A percentile compares a stretch with the other conserved stretches of the same genome.
phyloP scores from a whole-genome alignment of 2,113 vertebrate species.

The Perccottus glenii region DNA sequence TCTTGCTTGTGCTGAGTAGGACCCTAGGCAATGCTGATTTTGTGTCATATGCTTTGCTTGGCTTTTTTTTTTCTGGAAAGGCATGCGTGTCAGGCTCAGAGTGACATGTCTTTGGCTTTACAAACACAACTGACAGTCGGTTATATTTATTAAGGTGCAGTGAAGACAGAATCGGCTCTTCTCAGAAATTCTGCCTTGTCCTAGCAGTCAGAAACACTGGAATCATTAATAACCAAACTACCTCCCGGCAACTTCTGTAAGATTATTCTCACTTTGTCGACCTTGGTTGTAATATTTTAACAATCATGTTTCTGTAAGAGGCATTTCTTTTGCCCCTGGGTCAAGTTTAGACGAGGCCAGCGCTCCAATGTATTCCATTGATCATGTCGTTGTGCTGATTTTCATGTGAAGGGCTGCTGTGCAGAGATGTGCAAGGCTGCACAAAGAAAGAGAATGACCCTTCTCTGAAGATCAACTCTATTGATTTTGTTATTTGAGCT shows the following conservation, averaged over 20 bases:
- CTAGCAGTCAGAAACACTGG: background rate
- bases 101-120: conserved; percentile 47
- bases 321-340: conserved; percentile 41
- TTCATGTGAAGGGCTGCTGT: conserved; percentile 44
- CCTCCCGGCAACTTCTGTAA: conserved; percentile 6
- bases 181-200: conserved; percentile 14
- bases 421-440: conserved; percentile 25
- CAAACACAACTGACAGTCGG: conserved; percentile 16
- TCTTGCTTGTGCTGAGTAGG: conserved; percentile 44
- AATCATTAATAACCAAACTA: conserved; percentile 23
- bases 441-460: conserved; percentile 46
- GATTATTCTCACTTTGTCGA: conserved; percentile 14
- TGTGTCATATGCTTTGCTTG: conserved; percentile 61
- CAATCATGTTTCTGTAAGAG: conserved; percentile 34
- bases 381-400: conserved; percentile 49
- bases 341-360: conserved; percentile 41
- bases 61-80: conserved; percentile 43
- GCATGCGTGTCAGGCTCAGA: conserved; percentile 21
- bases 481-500: conserved; percentile 28
- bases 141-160: conserved; percentile 56
- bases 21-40: conserved; percentile 59
- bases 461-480: conserved; percentile 40
- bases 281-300: conserved; percentile 29
- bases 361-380: conserved; percentile 58
- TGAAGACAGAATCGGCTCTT: conserved; percentile 29